Percentiles rank a stretch among this genome's conserved stretches.
Evolutionary conservation across 2,113 vertebrate species (phyloP).

Genomic region (Protomyctophum bolini): DNA sequence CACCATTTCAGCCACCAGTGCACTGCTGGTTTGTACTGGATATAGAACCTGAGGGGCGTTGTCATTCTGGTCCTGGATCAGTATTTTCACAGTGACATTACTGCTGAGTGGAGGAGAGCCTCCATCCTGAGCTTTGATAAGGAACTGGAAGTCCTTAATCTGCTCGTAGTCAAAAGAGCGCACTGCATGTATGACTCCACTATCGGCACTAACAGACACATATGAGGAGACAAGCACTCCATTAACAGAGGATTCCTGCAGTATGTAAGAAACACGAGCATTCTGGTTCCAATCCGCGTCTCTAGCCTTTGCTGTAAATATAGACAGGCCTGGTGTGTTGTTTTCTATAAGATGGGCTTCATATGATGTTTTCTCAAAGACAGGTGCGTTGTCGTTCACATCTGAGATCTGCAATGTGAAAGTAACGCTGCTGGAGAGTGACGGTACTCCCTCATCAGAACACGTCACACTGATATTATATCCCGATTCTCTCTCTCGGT

Average conservation of each 20-base stretch:
- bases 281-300: conserved; percentile 81
- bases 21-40: conserved; percentile 43
- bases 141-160: conserved; percentile 75
- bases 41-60: conserved; percentile 47
- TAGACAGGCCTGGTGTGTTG: conserved; percentile 71
- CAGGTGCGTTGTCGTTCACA: conserved; percentile 69
- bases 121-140: conserved; percentile 41
- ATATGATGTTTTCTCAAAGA: conserved; percentile 63
- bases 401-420: conserved; percentile 64
- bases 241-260: conserved; percentile 73
- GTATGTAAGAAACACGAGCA: conserved; percentile 81
- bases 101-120: conserved; percentile 55
- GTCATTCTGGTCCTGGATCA: conserved; percentile 42
- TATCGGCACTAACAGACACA: conserved; percentile 83
- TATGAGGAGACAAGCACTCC: conserved; percentile 78
- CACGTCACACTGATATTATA: conserved; percentile 63
- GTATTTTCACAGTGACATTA: conserved; percentile 55
- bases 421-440: conserved; percentile 60
- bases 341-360: conserved; percentile 64
- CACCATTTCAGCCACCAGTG: too few species aligned
- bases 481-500: conserved; percentile 37
- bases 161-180: conserved; percentile 84
- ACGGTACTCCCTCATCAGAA: conserved; percentile 55
- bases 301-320: conserved; percentile 70
- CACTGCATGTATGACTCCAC: conserved; percentile 80